Base-by-base conservation (phyloP, 2,888 invertebrate genomes). In the Brachyptera risi region DNA sequence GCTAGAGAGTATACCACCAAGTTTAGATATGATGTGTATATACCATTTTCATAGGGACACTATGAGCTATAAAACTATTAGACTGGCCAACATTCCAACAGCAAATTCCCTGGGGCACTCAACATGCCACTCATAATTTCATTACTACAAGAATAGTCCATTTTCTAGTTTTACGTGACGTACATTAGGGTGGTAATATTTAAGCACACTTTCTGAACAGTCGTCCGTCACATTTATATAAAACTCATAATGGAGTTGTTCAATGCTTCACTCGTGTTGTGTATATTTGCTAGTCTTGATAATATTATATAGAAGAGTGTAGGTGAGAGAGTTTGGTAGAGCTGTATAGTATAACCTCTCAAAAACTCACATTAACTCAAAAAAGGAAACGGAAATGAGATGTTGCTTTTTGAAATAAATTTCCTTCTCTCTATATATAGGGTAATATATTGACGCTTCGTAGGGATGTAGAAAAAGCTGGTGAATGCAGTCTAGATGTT, bases 101-200 rank as follows among this genome's bases (percentile, higher is more conserved):
- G n/a, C 19, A 11, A 13, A 47, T 4, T 23, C 54, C 54, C 37
- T 17, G 11, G 54, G 37, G 54, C 37, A 7, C 35, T 54, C 17
- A 17, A 37, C 17, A 37, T 54, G 37, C 54, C 54, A 54, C 23
- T 54, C 54, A 54, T 54, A 54, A 54, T 54, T 54, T 54, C 54
- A 54, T 54, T 54, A 54, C 35, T n/a, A 54, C 54, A 54, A 35
- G 54, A 35, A 35, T 35, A 35, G 54, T 54, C 54, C 54, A 54
- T 54, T 54, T 15, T 19, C 19, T 7, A 37, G 19, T 19, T 15
- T 17, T 21, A n/a, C 21, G 54, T 19, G 44, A 44, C 21, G 44
- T 15, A 19, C 21, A 44, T 44, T 44, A 44, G 44, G 21, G 7
- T 5, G 31, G 31, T 15, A 21, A 17, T 44, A 38, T 38, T n/a